Evolutionary conservation across 2,797 vertebrate genomes (phyloP), one percentile per base, ranked within the genome.

Genomic region (Cyprinella venusta): DNA sequence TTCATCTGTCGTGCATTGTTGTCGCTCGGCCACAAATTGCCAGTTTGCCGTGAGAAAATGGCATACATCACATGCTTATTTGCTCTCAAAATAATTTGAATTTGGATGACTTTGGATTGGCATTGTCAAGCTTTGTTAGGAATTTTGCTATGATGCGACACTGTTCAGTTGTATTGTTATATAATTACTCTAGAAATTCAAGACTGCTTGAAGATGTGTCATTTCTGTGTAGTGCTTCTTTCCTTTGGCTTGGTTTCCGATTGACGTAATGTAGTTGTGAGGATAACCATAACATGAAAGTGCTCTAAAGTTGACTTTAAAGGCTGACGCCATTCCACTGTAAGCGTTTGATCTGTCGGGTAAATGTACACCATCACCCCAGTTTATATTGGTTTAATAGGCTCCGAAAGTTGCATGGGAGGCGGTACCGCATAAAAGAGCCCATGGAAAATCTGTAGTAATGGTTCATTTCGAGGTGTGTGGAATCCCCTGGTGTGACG

Each of bases 401-500:
- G 16, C 26, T 50, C n/a, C 7, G 56, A 63, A 65, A 67, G 78
- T 56, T 42, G 64, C 48, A 76, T 56, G 16, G 40, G 52, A 83
- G 64, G 52, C 38, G 36, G 10, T 2, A 48, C 85, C 87, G 85
- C 82, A 76, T 84, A 63, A 85, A 85, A 81, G 50, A 1, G 76
- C 90, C 88, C 70, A 87, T 87, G 90, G 91, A 92, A 90, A 81
- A 52, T 88, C 42, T 84, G 81, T 76, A 86, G 79, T 85, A 80
- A 86, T 90, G 87, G 87, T 91, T 85, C 56, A 75, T 69, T 75
- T 80, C 85, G 87, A 63, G 68, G 85, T 69, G 81, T 68, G 64
- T 87, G 92, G 90, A 93, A 92, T 94, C 91, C 91, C 92, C 89
- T 6, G 79, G 67, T 79, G 70, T 18, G 70, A 79, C 79, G 21